Conservation (phyloP, 1,140 invertebrate genomes). For the Bombus sibiricus region DNA sequence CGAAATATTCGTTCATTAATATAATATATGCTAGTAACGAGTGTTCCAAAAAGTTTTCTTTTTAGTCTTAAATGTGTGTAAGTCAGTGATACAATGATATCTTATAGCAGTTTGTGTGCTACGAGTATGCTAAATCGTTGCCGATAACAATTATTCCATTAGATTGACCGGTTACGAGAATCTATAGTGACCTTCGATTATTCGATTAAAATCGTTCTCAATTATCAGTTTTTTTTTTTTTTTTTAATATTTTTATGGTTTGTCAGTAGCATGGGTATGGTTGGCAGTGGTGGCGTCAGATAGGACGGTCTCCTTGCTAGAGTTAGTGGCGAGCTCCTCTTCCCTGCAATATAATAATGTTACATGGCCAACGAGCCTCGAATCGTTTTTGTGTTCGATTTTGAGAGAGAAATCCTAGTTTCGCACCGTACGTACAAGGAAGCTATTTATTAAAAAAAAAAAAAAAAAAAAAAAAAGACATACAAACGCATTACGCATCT, state of each 20-base stretch:
- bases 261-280: conserved; percentile 76
- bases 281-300: conserved; percentile 80
- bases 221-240: conserved; percentile 25
- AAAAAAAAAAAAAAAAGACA: not conserved
- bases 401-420: conserved; percentile 59
- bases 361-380: conserved; percentile 76
- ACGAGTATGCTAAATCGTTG: conserved; percentile 48
- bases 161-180: conserved; percentile 44
- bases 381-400: conserved; percentile 55
- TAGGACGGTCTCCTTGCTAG: conserved; percentile 81
- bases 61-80: conserved; percentile 31
- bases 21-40: conserved; percentile 42
- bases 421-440: conserved; percentile 9
- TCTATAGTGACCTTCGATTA: conserved; percentile 33
- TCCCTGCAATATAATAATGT: conserved; percentile 81
- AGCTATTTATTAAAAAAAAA: conserved; percentile 33
- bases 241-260: conserved; percentile 61
- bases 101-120: conserved; percentile 36
- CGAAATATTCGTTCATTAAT: conserved; percentile 72
- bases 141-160: conserved; percentile 49
- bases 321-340: conserved; percentile 81
- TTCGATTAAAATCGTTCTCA: conserved; percentile 48
- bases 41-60: conserved; percentile 32
- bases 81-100: conserved; percentile 49
- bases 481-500: conserved; percentile 36